phyloP scores from a whole-genome alignment of 2,797 vertebrate species.

The Peromyscus nudipes region DNA sequence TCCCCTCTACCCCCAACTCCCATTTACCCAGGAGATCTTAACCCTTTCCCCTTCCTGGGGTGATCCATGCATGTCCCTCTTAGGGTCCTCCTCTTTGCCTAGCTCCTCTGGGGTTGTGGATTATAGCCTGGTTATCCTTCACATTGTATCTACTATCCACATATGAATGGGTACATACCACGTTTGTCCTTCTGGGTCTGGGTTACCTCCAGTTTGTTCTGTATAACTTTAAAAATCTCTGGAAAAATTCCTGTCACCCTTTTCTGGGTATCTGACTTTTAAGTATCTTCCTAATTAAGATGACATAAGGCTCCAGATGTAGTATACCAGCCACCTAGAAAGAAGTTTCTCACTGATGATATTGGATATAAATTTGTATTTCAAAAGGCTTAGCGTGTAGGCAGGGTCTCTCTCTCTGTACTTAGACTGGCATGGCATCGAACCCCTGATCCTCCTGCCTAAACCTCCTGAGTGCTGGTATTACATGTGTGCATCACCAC shows the following conservation, averaged over 20 bases:
- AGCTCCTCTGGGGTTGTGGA: too few species aligned
- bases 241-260: slow-evolving; percentile 11
- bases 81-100: too few species aligned
- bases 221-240: background rate
- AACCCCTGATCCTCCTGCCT: background rate
- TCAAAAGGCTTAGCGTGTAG: background rate
- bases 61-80: too few species aligned
- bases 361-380: background rate
- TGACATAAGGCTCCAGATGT: background rate
- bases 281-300: background rate
- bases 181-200: too few species aligned
- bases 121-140: too few species aligned
- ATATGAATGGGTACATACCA: too few species aligned
- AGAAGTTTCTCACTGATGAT: background rate
- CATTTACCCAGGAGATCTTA: too few species aligned
- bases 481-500: background rate
- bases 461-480: background rate
- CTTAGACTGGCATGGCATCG: too few species aligned
- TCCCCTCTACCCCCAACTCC: too few species aligned
- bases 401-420: background rate
- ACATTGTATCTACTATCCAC: too few species aligned
- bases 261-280: slow-evolving; percentile 7
- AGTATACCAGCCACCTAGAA: background rate
- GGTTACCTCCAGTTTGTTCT: background rate
- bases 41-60: too few species aligned